Evolutionary conservation across 2,113 vertebrate genomes (phyloP).

Genomic region (Muntiacus reevesi): DNA sequence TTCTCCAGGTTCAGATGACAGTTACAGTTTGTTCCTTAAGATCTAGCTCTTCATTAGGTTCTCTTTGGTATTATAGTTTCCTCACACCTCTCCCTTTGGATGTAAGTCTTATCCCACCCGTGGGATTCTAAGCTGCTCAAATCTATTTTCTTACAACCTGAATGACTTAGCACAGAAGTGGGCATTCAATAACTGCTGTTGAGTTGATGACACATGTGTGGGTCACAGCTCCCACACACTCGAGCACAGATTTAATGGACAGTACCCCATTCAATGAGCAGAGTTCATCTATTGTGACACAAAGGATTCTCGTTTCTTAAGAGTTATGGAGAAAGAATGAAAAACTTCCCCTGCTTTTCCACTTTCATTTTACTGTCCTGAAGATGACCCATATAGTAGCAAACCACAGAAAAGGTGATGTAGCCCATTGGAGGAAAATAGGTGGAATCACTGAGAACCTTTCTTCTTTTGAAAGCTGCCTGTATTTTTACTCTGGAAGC

Average conservation of each 20-base stretch:
- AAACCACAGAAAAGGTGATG: neutral
- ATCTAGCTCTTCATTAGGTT: neutral
- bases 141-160: neutral
- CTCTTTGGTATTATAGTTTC: neutral
- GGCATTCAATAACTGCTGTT: neutral
- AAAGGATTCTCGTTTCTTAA: conserved; percentile 26
- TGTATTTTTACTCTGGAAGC: conserved; percentile 16
- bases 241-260: conserved; percentile 20
- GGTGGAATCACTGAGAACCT: neutral
- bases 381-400: conserved; percentile 15
- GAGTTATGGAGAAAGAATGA: neutral
- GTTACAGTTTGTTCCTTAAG: neutral
- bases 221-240: conserved; percentile 10
- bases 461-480: conserved; percentile 15
- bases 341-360: neutral
- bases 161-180: neutral
- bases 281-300: neutral
- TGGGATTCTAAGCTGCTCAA: neutral
- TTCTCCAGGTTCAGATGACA: neutral
- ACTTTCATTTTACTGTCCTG: neutral
- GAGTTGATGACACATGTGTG: neutral
- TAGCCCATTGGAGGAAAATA: neutral
- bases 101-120: neutral
- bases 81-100: neutral
- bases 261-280: neutral